Evolutionary conservation across 2,113 vertebrate species (phyloP).

Genomic region (Otis tarda): DNA sequence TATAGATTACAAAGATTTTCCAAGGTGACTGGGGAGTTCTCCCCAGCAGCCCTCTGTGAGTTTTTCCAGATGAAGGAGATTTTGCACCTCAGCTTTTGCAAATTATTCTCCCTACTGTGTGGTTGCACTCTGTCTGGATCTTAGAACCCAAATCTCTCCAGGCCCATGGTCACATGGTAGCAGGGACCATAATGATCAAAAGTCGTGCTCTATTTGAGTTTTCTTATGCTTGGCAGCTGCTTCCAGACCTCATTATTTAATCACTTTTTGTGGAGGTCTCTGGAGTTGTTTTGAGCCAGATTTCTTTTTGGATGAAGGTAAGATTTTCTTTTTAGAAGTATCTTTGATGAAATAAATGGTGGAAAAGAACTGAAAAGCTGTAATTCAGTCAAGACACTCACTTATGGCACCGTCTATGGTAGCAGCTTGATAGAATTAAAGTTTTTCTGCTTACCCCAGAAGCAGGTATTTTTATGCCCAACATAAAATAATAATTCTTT

Average conservation of each 20-base stretch:
- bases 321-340: neutral
- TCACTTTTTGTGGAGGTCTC: neutral
- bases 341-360: conserved; percentile 15
- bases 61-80: neutral
- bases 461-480: neutral
- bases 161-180: neutral
- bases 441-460: neutral
- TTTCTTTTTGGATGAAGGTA: neutral
- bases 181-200: neutral
- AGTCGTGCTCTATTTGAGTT: neutral
- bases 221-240: neutral
- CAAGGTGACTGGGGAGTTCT: neutral
- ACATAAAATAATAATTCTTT: neutral
- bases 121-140: neutral
- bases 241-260: neutral
- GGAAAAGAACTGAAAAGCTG: conserved; percentile 3
- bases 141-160: neutral
- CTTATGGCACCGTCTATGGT: neutral
- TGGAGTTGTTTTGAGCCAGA: neutral
- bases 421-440: conserved; percentile 23
- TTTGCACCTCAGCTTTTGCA: neutral
- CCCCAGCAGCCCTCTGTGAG: accelerated
- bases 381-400: conserved; percentile 34
- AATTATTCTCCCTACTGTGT: neutral
- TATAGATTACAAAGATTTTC: neutral